These are phyloP conservation scores for Ceratina calcarata DNA, from an alignment of 1,140 invertebrate species.

Conservation along the genomic window DNA sequence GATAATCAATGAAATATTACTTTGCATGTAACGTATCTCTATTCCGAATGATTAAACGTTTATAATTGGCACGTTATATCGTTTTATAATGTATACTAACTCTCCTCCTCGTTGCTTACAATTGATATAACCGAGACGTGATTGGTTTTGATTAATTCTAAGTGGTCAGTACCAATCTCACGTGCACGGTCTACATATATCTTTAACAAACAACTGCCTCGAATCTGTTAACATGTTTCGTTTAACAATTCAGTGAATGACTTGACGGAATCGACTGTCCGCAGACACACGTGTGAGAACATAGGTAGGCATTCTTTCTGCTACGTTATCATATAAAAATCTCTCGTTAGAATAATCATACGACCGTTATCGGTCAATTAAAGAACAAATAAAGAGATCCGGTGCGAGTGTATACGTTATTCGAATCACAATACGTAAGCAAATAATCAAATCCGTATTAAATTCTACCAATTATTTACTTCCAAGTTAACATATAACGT, in stretches of 20 bases:
- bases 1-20: no score
- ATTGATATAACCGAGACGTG: slow-evolving; percentile 48
- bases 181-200: not conserved
- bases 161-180: slow-evolving; percentile 56
- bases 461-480: no score
- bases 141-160: slow-evolving; percentile 69
- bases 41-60: not conserved
- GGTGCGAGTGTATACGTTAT: no score
- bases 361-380: no score
- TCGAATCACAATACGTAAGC: no score
- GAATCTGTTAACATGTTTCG: not conserved
- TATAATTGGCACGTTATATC: not conserved
- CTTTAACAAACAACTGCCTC: not conserved
- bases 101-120: slow-evolving; percentile 9
- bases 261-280: not conserved
- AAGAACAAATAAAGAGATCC: no score
- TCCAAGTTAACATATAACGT: no score
- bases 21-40: no score
- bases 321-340: not conserved
- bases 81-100: slow-evolving; percentile 10
- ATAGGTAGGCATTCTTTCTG: not conserved
- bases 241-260: not conserved
- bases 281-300: not conserved
- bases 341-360: not conserved
- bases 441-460: no score